These are phyloP conservation scores for Trachelus stipa DNA, from an alignment of 2,888 invertebrate genomes.

Conservation along the genomic window DNA sequence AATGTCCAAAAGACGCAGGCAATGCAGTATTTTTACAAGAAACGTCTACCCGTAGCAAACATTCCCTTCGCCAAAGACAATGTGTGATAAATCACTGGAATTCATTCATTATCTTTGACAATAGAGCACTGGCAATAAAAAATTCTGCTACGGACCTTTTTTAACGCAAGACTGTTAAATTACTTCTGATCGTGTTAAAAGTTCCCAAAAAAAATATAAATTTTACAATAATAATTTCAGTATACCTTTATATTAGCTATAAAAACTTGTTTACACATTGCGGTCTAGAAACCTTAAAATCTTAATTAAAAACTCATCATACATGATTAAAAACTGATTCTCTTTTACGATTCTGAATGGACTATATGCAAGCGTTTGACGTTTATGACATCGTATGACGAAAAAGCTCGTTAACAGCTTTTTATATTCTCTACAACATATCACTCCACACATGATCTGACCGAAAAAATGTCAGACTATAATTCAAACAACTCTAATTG, in stretches of 20 bases:
- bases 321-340: slow-evolving; percentile 27
- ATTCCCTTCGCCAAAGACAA: too few species aligned
- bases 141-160: too few species aligned
- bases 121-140: too few species aligned
- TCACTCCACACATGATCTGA: background rate
- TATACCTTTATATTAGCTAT: background rate
- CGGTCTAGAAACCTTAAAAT: too few species aligned
- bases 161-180: background rate
- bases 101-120: too few species aligned
- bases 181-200: background rate
- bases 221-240: background rate
- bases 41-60: too few species aligned
- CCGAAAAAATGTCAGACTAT: background rate
- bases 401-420: slow-evolving; percentile 19
- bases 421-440: background rate
- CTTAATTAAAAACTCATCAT: background rate
- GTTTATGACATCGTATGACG: background rate
- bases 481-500: background rate
- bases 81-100: too few species aligned
- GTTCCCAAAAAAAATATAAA: background rate
- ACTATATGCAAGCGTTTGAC: slow-evolving; percentile 13
- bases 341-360: slow-evolving; percentile 17
- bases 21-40: background rate
- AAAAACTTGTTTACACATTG: too few species aligned
- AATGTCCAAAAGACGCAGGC: background rate